Evolutionary conservation across 2,797 vertebrate species (phyloP).

Genomic region (Silurus aristotelis): DNA sequence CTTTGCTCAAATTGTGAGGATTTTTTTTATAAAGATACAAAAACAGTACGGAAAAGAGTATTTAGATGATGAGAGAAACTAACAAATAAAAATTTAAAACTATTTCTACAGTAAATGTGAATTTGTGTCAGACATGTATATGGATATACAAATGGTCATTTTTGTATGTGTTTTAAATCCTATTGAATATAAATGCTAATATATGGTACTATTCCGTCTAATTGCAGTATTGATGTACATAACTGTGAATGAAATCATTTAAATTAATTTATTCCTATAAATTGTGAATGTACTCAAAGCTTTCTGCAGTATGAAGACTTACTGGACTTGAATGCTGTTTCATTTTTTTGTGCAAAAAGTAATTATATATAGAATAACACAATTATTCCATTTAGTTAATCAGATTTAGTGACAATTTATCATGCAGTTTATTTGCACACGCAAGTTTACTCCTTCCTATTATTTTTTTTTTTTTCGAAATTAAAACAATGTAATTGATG

Average conservation of each 20-base stretch:
- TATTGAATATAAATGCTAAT: slow-evolving; percentile 82
- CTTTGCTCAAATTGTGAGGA: slow-evolving; percentile 94
- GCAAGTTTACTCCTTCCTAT: slow-evolving; percentile 86
- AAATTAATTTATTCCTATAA: slow-evolving; percentile 88
- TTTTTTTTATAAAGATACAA: slow-evolving; percentile 75
- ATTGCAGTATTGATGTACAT: slow-evolving; percentile 91
- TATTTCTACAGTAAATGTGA: slow-evolving; percentile 98
- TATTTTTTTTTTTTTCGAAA: slow-evolving; percentile 80
- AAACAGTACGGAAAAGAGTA: slow-evolving; percentile 75
- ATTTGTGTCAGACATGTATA: slow-evolving; percentile 95
- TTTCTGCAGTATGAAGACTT: slow-evolving; percentile 91
- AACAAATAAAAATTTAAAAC: slow-evolving; percentile 84
- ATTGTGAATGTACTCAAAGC: slow-evolving; percentile 98
- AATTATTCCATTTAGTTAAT: slow-evolving; percentile 81
- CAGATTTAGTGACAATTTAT: slow-evolving; percentile 83
- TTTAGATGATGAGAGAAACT: slow-evolving; percentile 80
- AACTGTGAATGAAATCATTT: slow-evolving; percentile 91
- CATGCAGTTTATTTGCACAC: slow-evolving; percentile 84
- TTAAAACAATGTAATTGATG: slow-evolving; percentile 81
- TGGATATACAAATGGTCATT: slow-evolving; percentile 85
- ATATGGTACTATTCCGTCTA: slow-evolving; percentile 85
- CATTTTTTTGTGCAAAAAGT: slow-evolving; percentile 89
- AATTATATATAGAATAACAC: slow-evolving; percentile 77
- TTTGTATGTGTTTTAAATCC: slow-evolving; percentile 96
- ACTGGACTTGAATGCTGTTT: slow-evolving; percentile 93